Evolutionary conservation across 2,888 invertebrate genomes (phyloP), one percentile per base, ranked within the genome.

Genomic region (Eristalinus sepulchralis): DNA sequence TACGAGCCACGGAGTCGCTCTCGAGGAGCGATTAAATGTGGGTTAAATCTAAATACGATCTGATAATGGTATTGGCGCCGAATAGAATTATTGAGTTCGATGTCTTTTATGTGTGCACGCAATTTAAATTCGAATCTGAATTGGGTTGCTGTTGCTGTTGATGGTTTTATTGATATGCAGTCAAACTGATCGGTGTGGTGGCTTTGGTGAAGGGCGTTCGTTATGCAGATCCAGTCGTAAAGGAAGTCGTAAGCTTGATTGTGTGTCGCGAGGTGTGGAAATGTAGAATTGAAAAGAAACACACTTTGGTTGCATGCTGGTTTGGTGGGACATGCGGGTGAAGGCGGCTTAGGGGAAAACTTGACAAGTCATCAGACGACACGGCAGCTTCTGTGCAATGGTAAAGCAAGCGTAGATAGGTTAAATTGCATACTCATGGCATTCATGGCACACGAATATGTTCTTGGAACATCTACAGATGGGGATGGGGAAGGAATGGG

Each of bases 61-160:
- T 86, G 86, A 86, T 86, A 86, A 79, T 63, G 47, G 70, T 24
- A 83, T 75, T 86, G 86, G 86, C 86, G 86, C 86, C 86, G 83
- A 83, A 79, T 79, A 62, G 66, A 86, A 57, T 79, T 83, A 83
- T 70, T 66, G 55, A 34, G 59, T 63, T 64, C 55, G 63, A 27
- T 17, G 33, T 70, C 33, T 31, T 57, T 68, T 66, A 22, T 53
- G 67, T 55, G 39, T 17, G 62, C 22, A 83, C 64, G 71, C 68
- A 70, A 70, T 77, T 81, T 64, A 64, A 77, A 64, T 73, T 63
- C 39, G 39, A 84, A 76, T 71, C 63, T 27, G 68, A 84, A 76
- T 72, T 72, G 80, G 71, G 76, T 79, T 70, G 75, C 62, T 80
- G 57, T 59, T 24, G 78, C 31, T 59, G 67, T 75, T 70, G 75